Conservation (phyloP, 2,888 invertebrate genomes). For the Prenolepis imparis region DNA sequence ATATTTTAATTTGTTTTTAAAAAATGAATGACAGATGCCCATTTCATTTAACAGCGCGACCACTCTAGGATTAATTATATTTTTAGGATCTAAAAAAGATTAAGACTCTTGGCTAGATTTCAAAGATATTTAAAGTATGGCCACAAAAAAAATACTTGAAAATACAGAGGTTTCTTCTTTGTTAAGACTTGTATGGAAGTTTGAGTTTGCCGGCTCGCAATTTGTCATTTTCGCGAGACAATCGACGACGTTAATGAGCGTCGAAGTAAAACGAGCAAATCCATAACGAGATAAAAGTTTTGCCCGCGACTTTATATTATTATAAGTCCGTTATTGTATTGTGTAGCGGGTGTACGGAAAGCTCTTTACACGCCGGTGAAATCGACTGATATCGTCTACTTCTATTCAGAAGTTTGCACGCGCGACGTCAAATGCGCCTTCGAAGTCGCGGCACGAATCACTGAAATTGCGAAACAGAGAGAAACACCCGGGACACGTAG, state of each 20-base stretch:
- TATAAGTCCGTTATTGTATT: constrained; percentile 61
- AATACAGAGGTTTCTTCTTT: neutral
- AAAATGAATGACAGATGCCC: no score
- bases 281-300: constrained; percentile 62
- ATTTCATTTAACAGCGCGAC: no score
- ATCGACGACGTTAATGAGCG: constrained; percentile 28
- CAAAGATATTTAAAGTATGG: constrained; percentile 1
- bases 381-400: constrained; percentile 48
- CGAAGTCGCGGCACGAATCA: constrained; percentile 47
- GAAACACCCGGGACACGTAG: constrained; percentile 34
- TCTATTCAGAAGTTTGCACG: constrained; percentile 32
- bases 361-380: constrained; percentile 42
- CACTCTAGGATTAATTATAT: constrained; percentile 7
- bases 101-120: neutral
- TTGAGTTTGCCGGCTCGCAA: neutral
- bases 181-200: neutral
- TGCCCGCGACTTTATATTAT: constrained; percentile 61
- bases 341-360: constrained; percentile 40
- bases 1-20: no score
- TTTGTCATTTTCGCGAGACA: constrained; percentile 45
- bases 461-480: constrained; percentile 46
- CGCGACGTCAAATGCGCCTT: constrained; percentile 26
- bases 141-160: neutral
- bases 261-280: constrained; percentile 52
- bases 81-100: neutral